These are phyloP conservation scores for Drosophila paranaensis DNA, from an alignment of 2,888 invertebrate species.

Conservation along the genomic window DNA sequence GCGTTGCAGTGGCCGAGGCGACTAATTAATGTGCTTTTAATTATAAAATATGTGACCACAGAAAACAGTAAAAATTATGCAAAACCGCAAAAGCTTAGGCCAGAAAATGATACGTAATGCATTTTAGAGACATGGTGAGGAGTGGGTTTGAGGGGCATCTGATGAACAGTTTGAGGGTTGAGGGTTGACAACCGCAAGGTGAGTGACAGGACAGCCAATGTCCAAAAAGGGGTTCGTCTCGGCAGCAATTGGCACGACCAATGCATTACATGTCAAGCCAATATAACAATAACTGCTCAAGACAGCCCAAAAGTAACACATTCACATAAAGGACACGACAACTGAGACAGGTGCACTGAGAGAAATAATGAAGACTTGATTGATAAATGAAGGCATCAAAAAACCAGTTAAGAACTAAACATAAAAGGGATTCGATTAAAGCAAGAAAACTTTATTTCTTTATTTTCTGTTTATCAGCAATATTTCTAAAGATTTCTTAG, in stretches of 20 bases:
- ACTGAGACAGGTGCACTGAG: background rate
- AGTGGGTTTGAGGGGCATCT: background rate
- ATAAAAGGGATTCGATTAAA: background rate
- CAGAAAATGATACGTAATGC: slow-evolving; percentile 37
- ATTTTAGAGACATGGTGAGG: background rate
- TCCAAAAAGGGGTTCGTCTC: slow-evolving; percentile 53
- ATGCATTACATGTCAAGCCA: slow-evolving; percentile 67
- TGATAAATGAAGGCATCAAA: background rate
- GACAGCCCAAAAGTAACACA: slow-evolving; percentile 78
- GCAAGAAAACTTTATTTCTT: no score
- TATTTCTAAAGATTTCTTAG: background rate
- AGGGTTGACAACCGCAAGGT: slow-evolving; percentile 61
- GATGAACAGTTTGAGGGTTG: slow-evolving; percentile 4
- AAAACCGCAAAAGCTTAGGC: slow-evolving; percentile 74
- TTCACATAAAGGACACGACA: slow-evolving; percentile 40
- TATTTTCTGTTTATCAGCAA: no score
- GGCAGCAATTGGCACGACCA: slow-evolving; percentile 28
- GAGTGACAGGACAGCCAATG: slow-evolving; percentile 64
- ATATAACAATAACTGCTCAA: slow-evolving; percentile 77
- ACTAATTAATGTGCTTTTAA: slow-evolving; percentile 78
- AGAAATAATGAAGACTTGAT: background rate
- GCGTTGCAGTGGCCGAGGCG: slow-evolving; percentile 30
- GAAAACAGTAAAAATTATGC: slow-evolving; percentile 24
- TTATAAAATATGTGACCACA: slow-evolving; percentile 58
- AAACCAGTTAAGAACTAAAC: background rate